These are phyloP conservation scores for Coregonus clupeaformis DNA, from an alignment of 2,113 vertebrate species.

Conservation along the genomic window DNA sequence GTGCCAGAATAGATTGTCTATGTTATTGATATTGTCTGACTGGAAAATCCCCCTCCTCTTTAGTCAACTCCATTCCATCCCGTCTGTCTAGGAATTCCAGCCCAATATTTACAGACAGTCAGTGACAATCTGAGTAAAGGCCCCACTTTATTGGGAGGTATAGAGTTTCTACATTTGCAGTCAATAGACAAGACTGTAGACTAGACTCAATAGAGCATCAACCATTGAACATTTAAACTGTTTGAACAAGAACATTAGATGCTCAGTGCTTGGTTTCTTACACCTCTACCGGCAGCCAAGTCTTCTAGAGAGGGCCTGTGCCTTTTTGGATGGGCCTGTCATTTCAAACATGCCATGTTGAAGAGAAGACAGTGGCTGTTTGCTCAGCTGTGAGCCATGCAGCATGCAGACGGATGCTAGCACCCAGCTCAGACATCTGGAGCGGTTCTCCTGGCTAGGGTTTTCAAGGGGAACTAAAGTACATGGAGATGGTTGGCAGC, in stretches of 20 bases:
- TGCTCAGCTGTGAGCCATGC: constrained; percentile 71
- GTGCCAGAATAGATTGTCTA: constrained; percentile 66
- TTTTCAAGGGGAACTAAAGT: constrained; percentile 15
- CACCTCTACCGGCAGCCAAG: constrained; percentile 23
- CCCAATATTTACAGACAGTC: constrained; percentile 55
- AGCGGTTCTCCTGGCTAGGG: background rate
- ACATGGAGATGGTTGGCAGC: constrained; percentile 13
- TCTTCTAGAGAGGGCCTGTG: constrained; percentile 21
- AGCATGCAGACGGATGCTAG: background rate
- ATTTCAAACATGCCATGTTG: constrained; percentile 67
- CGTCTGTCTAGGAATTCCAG: constrained; percentile 57
- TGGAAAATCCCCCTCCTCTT: constrained; percentile 62
- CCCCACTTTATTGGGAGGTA: background rate
- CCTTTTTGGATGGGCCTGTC: constrained; percentile 55
- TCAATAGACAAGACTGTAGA: background rate
- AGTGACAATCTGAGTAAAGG: constrained; percentile 27
- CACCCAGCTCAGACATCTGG: constrained; percentile 55
- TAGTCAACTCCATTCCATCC: constrained; percentile 39
- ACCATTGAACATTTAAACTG: constrained; percentile 21
- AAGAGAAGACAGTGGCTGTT: constrained; percentile 68
- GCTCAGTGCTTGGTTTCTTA: constrained; percentile 25
- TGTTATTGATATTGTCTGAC: constrained; percentile 75
- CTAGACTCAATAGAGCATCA: background rate
- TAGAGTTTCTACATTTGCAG: constrained; percentile 1
- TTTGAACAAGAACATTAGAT: constrained; percentile 28